phyloP scores from a whole-genome alignment of 2,888 invertebrate species.

The Eupithecia vulgata region DNA sequence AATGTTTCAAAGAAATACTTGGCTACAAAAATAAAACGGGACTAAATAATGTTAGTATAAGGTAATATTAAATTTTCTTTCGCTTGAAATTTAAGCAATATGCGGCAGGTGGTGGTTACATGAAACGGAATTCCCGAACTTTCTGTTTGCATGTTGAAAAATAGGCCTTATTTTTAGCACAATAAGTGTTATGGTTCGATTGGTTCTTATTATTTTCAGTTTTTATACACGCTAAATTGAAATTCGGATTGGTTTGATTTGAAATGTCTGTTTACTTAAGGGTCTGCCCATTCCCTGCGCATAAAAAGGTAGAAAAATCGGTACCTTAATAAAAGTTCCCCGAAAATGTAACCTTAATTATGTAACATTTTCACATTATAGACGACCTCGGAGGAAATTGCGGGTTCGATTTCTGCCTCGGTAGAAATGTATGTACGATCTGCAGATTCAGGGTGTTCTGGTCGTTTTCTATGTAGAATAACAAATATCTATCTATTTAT shows the following conservation, averaged over 20 bases:
- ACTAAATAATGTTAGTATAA: constrained; percentile 16
- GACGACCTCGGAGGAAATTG: no score
- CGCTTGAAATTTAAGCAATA: constrained; percentile 27
- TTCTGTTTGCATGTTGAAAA: constrained; percentile 6
- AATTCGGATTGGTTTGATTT: not conserved
- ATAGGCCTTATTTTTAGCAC: constrained; percentile 2
- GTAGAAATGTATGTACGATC: no score
- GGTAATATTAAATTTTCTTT: constrained; percentile 23
- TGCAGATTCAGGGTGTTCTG: no score
- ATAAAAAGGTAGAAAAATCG: not conserved
- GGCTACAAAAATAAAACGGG: constrained; percentile 10
- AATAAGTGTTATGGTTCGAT: not conserved
- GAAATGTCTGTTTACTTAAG: not conserved
- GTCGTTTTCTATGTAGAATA: no score
- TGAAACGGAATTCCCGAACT: constrained; percentile 7
- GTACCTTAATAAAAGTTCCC: not conserved
- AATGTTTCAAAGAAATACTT: constrained; percentile 3
- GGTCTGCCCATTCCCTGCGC: not conserved
- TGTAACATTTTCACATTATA: no score
- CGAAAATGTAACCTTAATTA: not conserved
- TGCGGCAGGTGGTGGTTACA: constrained; percentile 14
- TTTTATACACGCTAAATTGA: not conserved
- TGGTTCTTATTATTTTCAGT: not conserved
- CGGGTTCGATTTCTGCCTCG: no score
- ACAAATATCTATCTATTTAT: no score